Base-by-base conservation (phyloP, 2,888 invertebrate species). In the Kuschelorhynchus macadamiae region DNA sequence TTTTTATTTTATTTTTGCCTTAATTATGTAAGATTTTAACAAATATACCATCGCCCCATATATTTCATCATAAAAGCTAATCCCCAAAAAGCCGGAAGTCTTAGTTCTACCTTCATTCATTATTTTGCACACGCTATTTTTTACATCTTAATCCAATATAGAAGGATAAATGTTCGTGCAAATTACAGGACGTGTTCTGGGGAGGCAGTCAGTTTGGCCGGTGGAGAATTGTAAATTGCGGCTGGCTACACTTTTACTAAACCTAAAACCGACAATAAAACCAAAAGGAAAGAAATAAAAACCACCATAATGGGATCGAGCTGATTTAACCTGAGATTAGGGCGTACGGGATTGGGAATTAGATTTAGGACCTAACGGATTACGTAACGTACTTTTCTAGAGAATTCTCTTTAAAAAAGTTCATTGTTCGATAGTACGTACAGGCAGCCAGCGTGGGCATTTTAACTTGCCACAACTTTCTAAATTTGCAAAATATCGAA, bases 221-320 rank as follows among this genome's bases (percentile, higher is more conserved):
- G 47, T 55, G 62, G 61, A 57, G 70, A 73, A 72, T 73, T 75
- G 74, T 73, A 75, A 75, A 75, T 75, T 64, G 71, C 70, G 63
- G 57, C 42, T 42, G 60, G 67, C 69, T 65, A 67, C 68, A 64
- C 70, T 70, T 72, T 59, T 56, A 49, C 71, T 62, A 72, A 71
- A 61, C 57, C 59, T 12, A 60, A 65, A 69, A 56, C 71, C 71
- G 53, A 61, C 72, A 68, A 72, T 73, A 72, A 74, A 70, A 69
- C 67, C 52, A n/a, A 46, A 66, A 70, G 70, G 59, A 70, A 56
- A 52, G 67, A 63, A 53, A 68, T 65, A 72, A 72, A 72, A 70
- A 64, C 57, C 53, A 36, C 61, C 60, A 67, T 67, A 46, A 61
- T 67, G 55, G 61, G 67, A 61, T 65, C 36, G 57, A 59, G 65